Percentiles rank a stretch among this genome's conserved stretches.
Conservation (phyloP, 2,888 invertebrate species). For the Ectobius pallidus region DNA sequence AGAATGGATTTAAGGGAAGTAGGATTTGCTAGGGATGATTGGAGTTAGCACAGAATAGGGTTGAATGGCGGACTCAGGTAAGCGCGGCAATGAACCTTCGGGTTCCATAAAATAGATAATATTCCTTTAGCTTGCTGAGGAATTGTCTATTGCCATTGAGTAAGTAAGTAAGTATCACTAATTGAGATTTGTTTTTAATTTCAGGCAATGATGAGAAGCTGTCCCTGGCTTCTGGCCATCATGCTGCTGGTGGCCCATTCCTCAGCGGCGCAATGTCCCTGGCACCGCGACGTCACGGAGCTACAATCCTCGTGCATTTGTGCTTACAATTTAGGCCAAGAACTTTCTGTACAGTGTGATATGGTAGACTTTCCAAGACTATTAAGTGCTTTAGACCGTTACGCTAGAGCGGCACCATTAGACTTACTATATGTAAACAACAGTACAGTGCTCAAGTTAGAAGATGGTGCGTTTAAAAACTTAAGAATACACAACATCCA, state of each 20-base stretch:
- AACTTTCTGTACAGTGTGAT: conserved; percentile 89
- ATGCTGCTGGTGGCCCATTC: neutral
- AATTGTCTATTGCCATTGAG: too few relatives aligned
- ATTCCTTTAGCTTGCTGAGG: too few relatives aligned
- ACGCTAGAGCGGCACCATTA: conserved; percentile 69
- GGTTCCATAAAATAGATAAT: too few relatives aligned
- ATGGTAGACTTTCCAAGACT: conserved; percentile 81
- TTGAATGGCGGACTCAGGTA: too few relatives aligned
- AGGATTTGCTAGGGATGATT: too few relatives aligned
- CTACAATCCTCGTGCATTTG: conserved; percentile 82
- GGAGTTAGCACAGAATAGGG: too few relatives aligned
- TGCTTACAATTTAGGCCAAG: conserved; percentile 83
- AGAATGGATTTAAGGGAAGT: too few relatives aligned
- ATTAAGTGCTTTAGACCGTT: conserved; percentile 73
- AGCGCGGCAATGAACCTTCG: too few relatives aligned
- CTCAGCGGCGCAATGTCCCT: conserved; percentile 66
- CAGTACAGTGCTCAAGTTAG: conserved; percentile 72
- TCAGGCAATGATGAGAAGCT: neutral
- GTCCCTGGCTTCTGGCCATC: conserved; percentile 12
- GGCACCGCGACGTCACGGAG: conserved; percentile 75
- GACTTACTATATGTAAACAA: conserved; percentile 90
- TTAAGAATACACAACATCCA: conserved; percentile 82
- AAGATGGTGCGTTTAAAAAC: conserved; percentile 70
- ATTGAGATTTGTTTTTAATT: neutral
- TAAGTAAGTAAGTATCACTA: too few relatives aligned